Evolutionary conservation across 2,888 invertebrate species (phyloP).

Genomic region (Eristalinus aeneus): DNA sequence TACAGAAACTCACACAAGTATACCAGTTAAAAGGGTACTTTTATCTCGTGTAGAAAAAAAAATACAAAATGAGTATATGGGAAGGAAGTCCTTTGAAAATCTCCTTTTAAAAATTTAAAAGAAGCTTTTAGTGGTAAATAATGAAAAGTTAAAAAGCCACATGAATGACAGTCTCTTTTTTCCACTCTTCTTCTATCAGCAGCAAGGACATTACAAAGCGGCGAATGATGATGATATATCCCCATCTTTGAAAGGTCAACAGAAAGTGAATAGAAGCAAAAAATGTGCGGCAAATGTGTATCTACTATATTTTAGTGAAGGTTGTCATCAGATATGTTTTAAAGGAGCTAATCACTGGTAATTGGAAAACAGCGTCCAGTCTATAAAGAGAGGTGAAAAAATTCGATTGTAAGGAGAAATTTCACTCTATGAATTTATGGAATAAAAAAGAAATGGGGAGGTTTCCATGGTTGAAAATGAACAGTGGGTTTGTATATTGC

Average conservation of each 20-base stretch:
- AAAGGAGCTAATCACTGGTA: slow-evolving; percentile 53
- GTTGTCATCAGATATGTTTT: slow-evolving; percentile 50
- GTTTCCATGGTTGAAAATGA: background rate
- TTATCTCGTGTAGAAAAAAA: slow-evolving; percentile 40
- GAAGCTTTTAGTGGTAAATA: slow-evolving; percentile 81
- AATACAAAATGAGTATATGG: slow-evolving; percentile 46
- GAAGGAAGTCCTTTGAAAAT: slow-evolving; percentile 68
- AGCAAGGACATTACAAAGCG: slow-evolving; percentile 59
- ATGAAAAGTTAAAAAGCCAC: slow-evolving; percentile 81
- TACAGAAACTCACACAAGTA: background rate
- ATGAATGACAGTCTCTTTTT: slow-evolving; percentile 76
- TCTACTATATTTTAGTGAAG: slow-evolving; percentile 22
- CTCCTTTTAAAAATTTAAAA: slow-evolving; percentile 79
- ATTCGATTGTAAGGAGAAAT: slow-evolving; percentile 13
- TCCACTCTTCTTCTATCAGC: slow-evolving; percentile 23
- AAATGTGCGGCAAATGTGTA: slow-evolving; percentile 9
- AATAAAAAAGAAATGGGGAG: background rate
- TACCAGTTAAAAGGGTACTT: slow-evolving; percentile 62
- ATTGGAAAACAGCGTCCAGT: slow-evolving; percentile 42
- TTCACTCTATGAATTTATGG: background rate
- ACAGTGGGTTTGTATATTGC: too few species aligned
- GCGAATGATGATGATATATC: slow-evolving; percentile 52
- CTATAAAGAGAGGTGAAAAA: slow-evolving; percentile 11
- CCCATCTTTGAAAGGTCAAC: slow-evolving; percentile 32
- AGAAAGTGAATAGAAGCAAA: slow-evolving; percentile 33